phyloP scores from a whole-genome alignment of 2,888 invertebrate species.

The Ptychoptera contaminata region DNA sequence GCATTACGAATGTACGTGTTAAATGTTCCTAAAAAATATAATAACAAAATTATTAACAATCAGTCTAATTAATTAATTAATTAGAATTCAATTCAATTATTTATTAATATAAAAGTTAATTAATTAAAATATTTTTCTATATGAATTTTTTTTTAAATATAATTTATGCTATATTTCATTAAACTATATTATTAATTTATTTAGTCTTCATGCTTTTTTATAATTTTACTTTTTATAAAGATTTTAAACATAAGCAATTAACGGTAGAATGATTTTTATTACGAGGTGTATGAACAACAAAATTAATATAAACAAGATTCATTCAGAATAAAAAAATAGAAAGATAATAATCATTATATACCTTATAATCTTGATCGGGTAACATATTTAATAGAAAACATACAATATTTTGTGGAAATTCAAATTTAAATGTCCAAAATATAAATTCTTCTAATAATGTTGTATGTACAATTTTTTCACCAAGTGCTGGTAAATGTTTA shows the following conservation, averaged over 20 bases:
- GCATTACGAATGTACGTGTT: slow-evolving; percentile 86
- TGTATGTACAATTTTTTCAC: slow-evolving; percentile 61
- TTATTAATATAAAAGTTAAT: too few species aligned
- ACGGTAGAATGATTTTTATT: too few species aligned
- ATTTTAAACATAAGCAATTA: background rate
- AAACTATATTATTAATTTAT: background rate
- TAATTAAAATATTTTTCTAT: too few species aligned
- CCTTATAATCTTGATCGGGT: slow-evolving; percentile 89
- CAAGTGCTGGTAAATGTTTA: slow-evolving; percentile 63
- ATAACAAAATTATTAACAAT: slow-evolving; percentile 1
- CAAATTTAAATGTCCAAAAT: slow-evolving; percentile 95
- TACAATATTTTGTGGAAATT: slow-evolving; percentile 93
- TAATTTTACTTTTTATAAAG: too few species aligned
- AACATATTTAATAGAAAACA: slow-evolving; percentile 89
- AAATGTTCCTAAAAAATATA: slow-evolving; percentile 58
- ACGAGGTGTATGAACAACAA: slow-evolving; percentile 1
- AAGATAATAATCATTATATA: slow-evolving; percentile 19
- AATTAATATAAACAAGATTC: background rate
- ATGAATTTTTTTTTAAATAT: too few species aligned
- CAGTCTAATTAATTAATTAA: slow-evolving; percentile 3
- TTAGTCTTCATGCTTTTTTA: too few species aligned
- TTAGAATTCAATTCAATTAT: background rate
- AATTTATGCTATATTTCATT: background rate
- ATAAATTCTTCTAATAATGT: slow-evolving; percentile 88
- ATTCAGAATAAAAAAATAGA: background rate